These are phyloP conservation scores for Hafferia zeledoni DNA, from an alignment of 2,797 vertebrate species.

Conservation along the genomic window DNA sequence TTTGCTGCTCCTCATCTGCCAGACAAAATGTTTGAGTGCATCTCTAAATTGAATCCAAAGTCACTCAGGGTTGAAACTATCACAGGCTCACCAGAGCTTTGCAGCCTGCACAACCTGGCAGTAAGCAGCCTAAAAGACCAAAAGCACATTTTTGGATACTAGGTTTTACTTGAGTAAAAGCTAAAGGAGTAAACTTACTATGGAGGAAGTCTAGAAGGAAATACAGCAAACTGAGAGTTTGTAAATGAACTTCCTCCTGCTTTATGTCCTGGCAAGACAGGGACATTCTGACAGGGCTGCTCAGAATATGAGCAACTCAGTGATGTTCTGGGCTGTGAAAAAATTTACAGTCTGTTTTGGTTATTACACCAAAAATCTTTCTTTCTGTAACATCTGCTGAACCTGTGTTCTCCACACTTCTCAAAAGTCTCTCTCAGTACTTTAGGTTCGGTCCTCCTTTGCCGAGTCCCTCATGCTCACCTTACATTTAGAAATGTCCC, in stretches of 20 bases:
- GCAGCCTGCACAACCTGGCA: background rate
- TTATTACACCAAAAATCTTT: background rate
- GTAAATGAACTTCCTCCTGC: background rate
- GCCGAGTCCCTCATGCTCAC: background rate
- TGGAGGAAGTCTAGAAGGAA: background rate
- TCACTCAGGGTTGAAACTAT: background rate
- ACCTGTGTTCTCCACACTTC: background rate
- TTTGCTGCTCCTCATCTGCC: background rate
- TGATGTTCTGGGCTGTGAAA: background rate
- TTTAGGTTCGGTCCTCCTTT: background rate
- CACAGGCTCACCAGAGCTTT: background rate
- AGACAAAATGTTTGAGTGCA: background rate
- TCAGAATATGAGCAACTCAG: background rate
- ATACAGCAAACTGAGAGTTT: background rate
- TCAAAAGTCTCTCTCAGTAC: background rate
- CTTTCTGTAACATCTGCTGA: background rate
- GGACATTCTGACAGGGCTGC: background rate
- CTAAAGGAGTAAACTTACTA: background rate
- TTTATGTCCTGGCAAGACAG: background rate
- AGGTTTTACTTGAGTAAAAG: background rate
- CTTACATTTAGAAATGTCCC: background rate
- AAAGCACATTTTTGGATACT: background rate
- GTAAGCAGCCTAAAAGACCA: background rate
- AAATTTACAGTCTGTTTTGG: background rate
- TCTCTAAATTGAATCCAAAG: conserved; percentile 17